These are phyloP conservation scores for Amphipoea lucens DNA, from an alignment of 2,888 invertebrate genomes.

Conservation along the genomic window DNA sequence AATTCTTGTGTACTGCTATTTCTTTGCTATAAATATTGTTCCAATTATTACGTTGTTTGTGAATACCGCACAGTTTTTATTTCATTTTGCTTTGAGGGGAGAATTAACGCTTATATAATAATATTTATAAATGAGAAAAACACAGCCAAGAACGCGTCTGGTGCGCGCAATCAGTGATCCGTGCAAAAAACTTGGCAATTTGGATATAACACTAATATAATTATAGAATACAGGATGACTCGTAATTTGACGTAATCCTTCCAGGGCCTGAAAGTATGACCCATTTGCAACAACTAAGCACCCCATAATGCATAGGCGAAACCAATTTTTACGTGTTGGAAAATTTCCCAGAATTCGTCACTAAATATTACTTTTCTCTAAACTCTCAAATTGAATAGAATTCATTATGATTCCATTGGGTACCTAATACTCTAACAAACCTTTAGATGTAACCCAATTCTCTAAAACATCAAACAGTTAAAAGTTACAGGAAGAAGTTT, in stretches of 20 bases:
- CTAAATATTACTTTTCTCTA: not conserved
- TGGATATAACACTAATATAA: not conserved
- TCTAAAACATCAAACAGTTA: too few species aligned
- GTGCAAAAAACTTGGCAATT: not conserved
- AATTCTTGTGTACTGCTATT: slow-evolving; percentile 19
- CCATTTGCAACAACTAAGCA: not conserved
- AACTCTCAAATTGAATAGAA: too few species aligned
- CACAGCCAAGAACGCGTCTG: not conserved
- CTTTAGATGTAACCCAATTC: too few species aligned
- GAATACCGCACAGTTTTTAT: slow-evolving; percentile 10
- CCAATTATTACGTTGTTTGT: slow-evolving; percentile 35
- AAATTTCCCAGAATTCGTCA: not conserved
- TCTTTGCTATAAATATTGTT: slow-evolving; percentile 34
- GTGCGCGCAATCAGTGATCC: not conserved
- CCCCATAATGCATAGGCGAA: not conserved
- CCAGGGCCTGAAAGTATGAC: not conserved
- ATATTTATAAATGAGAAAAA: slow-evolving; percentile 9
- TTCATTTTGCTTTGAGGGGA: slow-evolving; percentile 18
- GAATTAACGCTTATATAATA: not conserved
- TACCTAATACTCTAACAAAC: too few species aligned
- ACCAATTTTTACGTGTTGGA: not conserved
- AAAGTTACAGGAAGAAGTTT: too few species aligned
- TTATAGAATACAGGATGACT: not conserved
- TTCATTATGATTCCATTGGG: too few species aligned
- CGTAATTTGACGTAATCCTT: not conserved